Percentiles rank a stretch among this genome's conserved stretches.
phyloP scores from a whole-genome alignment of 2,797 vertebrate species.

The Sphaeramia orbicularis region DNA sequence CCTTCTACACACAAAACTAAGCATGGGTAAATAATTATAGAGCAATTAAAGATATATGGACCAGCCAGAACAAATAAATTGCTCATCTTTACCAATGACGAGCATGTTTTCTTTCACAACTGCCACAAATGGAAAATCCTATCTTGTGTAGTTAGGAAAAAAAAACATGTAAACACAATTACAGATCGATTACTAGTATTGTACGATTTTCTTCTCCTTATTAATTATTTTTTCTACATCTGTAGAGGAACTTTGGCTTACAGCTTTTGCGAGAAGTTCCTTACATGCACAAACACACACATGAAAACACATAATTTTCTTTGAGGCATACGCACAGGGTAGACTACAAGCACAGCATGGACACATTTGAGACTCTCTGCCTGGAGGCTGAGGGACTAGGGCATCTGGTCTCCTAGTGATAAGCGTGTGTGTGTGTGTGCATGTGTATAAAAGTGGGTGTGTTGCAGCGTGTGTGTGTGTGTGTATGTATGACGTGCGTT shows the following conservation, averaged over 20 bases:
- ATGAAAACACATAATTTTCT: conserved; percentile 24
- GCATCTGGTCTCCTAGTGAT: conserved; percentile 75
- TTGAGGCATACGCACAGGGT: conserved; percentile 22
- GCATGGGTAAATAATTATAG: neutral
- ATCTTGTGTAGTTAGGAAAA: neutral
- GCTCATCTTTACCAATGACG: conserved; percentile 17
- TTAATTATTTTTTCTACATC: neutral
- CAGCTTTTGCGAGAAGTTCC: conserved; percentile 13
- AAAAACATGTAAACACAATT: conserved; percentile 25
- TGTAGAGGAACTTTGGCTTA: conserved; percentile 1
- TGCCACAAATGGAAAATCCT: conserved; percentile 15
- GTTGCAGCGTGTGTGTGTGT: conserved; percentile 3
- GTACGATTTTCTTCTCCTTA: neutral
- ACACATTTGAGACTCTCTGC: conserved; percentile 61
- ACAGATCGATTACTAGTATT: neutral
- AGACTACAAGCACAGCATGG: conserved; percentile 43
- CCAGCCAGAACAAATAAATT: conserved; percentile 13
- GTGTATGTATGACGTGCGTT: conserved; percentile 39
- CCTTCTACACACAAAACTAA: neutral
- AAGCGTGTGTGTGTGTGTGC: conserved; percentile 47
- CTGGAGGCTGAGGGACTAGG: conserved; percentile 58
- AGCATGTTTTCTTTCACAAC: conserved; percentile 26
- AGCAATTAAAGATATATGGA: conserved; percentile 2
- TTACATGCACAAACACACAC: conserved; percentile 14
- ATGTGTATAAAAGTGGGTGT: neutral